Base-by-base conservation (phyloP, 2,888 invertebrate genomes). In the Macrosoma leucophasiata region DNA sequence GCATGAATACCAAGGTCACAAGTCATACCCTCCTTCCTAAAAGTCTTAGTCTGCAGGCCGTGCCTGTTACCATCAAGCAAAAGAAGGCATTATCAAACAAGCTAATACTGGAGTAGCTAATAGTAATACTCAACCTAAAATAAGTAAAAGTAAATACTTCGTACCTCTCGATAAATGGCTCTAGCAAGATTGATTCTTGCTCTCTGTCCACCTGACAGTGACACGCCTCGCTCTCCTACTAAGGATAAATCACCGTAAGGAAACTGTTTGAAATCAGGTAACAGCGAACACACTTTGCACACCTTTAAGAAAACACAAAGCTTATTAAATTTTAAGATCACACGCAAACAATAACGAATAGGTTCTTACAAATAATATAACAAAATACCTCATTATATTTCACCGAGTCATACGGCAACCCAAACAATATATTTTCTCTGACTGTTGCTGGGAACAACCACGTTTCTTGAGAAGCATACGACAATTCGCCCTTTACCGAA, bases 391-490 rank as follows among this genome's bases (percentile, higher is more conserved):
- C 85, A 39, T 87, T 78, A 58, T 94, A 94, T 51, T 90, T 88
- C 0, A 67, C 65, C n/a, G 58, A 41, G 13, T 90, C 84, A 46
- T 87, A 91, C 0, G 86, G 74, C 28, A 87, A 67, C 0, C 95
- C 95, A 66, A 96, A 96, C 1, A 92, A 56, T 43, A 96, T 93
- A 61, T 96, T 96, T 44, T 95, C 93, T 25, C 92, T 76, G 1
- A 96, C 87, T 1, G 92, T 90, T 0, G 87, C 88, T 0, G 89
- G 88, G 57, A 91, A 92, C 0, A 92, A 84, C 96, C 96, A 96
- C 0, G 96, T 88, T 53, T 95, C 93, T 64, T 95, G 95, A 29
- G 91, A 88, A 0, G 93, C 91, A 59, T 95, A 96, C 0, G 91
- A 90, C 3, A 91, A 5, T 1, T 52, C 79, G 1, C 91, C 95